A percentile compares a stretch with the other conserved stretches of the same genome.
phyloP scores from a whole-genome alignment of 2,113 vertebrate genomes.

The Melozone crissalis region DNA sequence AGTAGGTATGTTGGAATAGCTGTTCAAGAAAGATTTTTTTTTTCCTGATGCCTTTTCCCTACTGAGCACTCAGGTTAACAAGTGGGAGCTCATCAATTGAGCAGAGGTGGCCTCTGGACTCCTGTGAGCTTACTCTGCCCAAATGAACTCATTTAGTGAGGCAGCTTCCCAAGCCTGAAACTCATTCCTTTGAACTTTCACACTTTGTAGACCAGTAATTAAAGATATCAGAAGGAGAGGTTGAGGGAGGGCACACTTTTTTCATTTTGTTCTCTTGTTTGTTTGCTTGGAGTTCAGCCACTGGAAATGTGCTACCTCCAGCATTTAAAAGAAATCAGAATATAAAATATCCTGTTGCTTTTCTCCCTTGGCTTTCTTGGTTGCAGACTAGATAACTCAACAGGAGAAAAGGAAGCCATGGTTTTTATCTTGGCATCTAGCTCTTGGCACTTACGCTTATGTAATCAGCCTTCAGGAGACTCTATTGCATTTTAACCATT shows the following conservation, averaged over 20 bases:
- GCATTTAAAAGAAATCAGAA: not conserved
- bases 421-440: conserved; percentile 47
- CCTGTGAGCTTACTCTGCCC: not conserved
- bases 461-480: conserved; percentile 12
- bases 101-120: not conserved
- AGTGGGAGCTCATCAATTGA: not conserved
- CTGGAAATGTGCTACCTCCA: not conserved
- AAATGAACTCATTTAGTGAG: not conserved
- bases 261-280: not conserved
- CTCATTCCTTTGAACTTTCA: not conserved
- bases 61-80: not conserved
- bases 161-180: not conserved
- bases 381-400: not conserved
- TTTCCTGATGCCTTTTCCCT: not conserved
- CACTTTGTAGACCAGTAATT: not conserved
- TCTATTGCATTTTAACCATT: conserved; percentile 8
- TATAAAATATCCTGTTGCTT: not conserved
- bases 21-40: not conserved
- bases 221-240: conserved; percentile 3
- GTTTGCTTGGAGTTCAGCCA: not conserved
- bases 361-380: not conserved
- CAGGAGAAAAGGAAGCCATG: conserved; percentile 26
- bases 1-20: not conserved
- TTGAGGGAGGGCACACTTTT: not conserved
- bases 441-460: conserved; percentile 1